A percentile compares a stretch with the other conserved stretches of the same genome.
These are phyloP conservation scores for Bactericera cockerelli DNA, from an alignment of 1,140 invertebrate species.

Conservation along the genomic window DNA sequence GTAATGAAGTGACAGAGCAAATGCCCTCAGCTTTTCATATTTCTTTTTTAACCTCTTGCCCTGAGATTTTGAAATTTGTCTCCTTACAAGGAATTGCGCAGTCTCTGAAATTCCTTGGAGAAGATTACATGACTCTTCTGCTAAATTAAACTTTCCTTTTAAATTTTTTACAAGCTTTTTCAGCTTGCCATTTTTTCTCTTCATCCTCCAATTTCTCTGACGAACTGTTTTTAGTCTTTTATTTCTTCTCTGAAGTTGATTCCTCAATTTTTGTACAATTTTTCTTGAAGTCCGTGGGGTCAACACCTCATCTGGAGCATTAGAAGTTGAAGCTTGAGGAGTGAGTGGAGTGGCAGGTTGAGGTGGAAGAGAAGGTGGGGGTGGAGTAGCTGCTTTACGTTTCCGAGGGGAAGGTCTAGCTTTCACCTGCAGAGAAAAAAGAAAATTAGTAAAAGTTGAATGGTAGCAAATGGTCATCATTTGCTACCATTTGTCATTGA, in stretches of 20 bases:
- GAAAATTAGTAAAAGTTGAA: not conserved
- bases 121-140: not conserved
- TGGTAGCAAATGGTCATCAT: not conserved
- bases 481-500: not conserved
- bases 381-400: not conserved
- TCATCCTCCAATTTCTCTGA: not conserved
- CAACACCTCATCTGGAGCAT: not conserved
- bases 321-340: not conserved
- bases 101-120: slow-evolving; percentile 9
- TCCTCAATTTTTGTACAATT: not conserved
- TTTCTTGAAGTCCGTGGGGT: not conserved
- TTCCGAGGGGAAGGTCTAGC: not conserved
- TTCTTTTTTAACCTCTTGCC: slow-evolving; percentile 14
- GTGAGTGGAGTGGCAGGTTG: not conserved
- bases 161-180: not conserved
- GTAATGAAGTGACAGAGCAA: slow-evolving; percentile 11
- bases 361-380: not conserved
- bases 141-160: not conserved
- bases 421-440: not conserved
- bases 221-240: not conserved
- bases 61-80: slow-evolving; percentile 14
- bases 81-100: too few relatives aligned
- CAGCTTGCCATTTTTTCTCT: not conserved
- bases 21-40: slow-evolving; percentile 18
- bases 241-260: too few relatives aligned